phyloP scores from a whole-genome alignment of 2,888 invertebrate species.

The Lochmaea crataegi region DNA sequence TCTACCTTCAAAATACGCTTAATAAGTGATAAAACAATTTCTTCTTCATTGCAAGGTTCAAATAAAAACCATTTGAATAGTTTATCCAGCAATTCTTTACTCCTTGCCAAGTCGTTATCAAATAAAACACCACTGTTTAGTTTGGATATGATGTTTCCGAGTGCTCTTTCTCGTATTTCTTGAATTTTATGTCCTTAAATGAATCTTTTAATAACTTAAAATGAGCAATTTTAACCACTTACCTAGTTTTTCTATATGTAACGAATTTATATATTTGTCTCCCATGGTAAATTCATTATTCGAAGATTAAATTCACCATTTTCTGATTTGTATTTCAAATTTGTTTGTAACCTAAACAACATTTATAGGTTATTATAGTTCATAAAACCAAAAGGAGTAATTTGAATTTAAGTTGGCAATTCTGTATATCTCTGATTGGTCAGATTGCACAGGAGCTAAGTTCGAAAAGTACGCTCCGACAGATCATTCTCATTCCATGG shows the following conservation, averaged over 20 bases:
- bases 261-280: conserved; percentile 54
- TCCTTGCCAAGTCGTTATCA: conserved; percentile 71
- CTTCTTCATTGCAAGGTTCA: conserved; percentile 68
- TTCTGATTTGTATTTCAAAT: not conserved
- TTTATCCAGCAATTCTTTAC: conserved; percentile 70
- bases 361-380: not conserved
- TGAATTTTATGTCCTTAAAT: conserved; percentile 61
- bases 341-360: not conserved
- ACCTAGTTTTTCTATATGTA: conserved; percentile 61
- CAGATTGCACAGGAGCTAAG: no score
- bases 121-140: conserved; percentile 72
- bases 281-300: conserved; percentile 32
- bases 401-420: no score
- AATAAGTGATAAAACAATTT: conserved; percentile 71
- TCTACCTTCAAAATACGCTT: conserved; percentile 69
- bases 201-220: conserved; percentile 9
- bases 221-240: conserved; percentile 30
- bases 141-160: conserved; percentile 68
- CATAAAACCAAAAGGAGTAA: no score
- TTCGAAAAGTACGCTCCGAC: no score
- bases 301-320: not conserved
- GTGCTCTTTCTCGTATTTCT: conserved; percentile 64
- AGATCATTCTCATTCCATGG: no score
- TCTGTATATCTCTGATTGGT: no score
- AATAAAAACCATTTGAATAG: conserved; percentile 74